Conservation (phyloP, 2,113 vertebrate species). For the Rattus norvegicus region DNA sequence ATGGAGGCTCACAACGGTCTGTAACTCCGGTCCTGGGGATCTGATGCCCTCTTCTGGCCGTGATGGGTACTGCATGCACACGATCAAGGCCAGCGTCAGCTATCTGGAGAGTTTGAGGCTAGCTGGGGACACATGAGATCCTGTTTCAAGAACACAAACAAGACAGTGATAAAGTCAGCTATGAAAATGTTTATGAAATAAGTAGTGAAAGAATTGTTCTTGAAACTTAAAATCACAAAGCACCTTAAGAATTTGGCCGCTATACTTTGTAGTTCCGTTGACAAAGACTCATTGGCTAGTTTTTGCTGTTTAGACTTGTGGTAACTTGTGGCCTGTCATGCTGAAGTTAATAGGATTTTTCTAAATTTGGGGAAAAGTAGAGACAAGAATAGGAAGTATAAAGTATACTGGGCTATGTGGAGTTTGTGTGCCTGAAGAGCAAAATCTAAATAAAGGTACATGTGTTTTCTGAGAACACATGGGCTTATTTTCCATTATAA, state of each 20-base stretch:
- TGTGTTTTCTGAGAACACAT: background rate
- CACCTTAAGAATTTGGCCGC: background rate
- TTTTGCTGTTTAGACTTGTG: slow-evolving; percentile 26
- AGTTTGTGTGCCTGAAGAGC: background rate
- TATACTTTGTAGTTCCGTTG: background rate
- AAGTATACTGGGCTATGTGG: background rate
- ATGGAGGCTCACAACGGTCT: background rate
- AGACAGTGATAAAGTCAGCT: background rate
- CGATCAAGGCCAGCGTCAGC: background rate
- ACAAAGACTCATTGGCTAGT: background rate
- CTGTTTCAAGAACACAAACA: background rate
- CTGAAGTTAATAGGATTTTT: background rate
- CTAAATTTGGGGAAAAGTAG: background rate
- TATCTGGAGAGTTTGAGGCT: background rate
- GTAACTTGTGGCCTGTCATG: background rate
- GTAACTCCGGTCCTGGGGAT: no score
- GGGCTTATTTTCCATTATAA: background rate
- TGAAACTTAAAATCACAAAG: slow-evolving; percentile 6
- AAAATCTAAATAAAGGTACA: background rate
- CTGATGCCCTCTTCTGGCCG: no score
- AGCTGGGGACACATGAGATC: background rate
- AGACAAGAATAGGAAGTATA: background rate
- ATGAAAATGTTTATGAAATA: slow-evolving; percentile 30
- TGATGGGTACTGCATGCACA: no score
- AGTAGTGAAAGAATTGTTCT: slow-evolving; percentile 37